phyloP scores from a whole-genome alignment of 2,113 vertebrate genomes.

The Muntiacus muntjak region DNA sequence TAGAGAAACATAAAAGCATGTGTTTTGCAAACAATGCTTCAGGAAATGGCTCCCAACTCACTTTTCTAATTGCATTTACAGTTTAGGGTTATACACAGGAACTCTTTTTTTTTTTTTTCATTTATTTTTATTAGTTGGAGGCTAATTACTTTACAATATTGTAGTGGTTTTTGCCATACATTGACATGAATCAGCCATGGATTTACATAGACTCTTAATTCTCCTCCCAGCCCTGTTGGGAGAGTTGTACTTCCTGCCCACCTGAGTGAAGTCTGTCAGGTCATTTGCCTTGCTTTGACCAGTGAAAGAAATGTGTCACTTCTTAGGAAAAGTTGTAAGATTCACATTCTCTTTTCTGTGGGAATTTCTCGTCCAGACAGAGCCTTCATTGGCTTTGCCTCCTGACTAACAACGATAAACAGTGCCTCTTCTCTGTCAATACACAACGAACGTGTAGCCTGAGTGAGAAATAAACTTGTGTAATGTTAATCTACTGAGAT shows the following conservation, averaged over 20 bases:
- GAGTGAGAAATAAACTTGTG: background rate
- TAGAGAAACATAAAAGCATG: background rate
- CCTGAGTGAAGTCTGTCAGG: background rate
- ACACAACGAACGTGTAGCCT: background rate
- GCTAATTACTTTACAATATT: no score
- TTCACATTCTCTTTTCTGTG: background rate
- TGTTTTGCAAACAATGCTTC: background rate
- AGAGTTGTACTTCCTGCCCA: background rate
- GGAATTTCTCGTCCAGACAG: background rate
- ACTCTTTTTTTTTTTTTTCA: background rate
- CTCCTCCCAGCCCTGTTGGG: background rate
- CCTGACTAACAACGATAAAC: background rate
- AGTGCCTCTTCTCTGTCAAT: no score
- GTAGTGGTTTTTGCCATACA: no score
- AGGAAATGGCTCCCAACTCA: background rate
- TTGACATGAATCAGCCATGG: no score
- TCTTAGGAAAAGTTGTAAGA: background rate
- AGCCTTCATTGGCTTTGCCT: background rate
- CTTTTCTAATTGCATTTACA: background rate
- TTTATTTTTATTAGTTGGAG: no score
- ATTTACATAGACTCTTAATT: background rate
- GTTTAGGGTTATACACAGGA: background rate
- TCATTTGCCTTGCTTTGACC: background rate
- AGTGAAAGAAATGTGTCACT: background rate
- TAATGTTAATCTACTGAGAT: background rate